Percentiles rank a stretch among this genome's conserved stretches.
These are phyloP conservation scores for Belonocnema kinseyi DNA, from an alignment of 1,140 invertebrate species.

Conservation along the genomic window DNA sequence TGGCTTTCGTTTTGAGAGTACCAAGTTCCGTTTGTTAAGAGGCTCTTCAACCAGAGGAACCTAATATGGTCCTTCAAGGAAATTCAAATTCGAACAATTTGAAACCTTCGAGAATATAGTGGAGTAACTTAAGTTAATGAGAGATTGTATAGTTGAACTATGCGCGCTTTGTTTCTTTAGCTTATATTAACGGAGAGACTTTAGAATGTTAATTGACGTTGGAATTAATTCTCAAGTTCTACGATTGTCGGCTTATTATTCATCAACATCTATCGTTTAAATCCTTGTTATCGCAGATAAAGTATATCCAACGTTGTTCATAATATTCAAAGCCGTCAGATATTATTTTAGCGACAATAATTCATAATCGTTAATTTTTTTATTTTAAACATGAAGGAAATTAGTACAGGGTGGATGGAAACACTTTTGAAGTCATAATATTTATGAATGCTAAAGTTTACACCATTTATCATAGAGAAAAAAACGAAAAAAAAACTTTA, in stretches of 20 bases:
- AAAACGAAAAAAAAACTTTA: no score
- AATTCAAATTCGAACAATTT: conserved; percentile 9
- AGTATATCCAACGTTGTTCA: no score
- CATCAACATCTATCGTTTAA: no score
- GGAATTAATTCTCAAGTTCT: background rate
- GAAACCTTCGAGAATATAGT: background rate
- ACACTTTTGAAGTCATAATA: no score
- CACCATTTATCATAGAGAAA: no score
- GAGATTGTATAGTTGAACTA: background rate
- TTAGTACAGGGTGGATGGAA: no score
- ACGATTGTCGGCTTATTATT: background rate
- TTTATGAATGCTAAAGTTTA: no score
- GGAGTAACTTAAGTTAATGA: background rate
- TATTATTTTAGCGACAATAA: no score
- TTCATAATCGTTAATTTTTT: no score
- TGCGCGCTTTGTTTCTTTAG: background rate
- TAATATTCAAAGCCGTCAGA: no score
- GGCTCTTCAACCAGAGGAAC: background rate
- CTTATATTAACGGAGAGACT: background rate
- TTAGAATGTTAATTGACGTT: background rate
- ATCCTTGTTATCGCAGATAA: no score
- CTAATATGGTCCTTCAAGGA: background rate
- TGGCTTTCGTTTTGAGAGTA: background rate
- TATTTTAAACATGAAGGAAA: no score
- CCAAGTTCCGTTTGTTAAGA: background rate